Conservation (phyloP, 2,888 invertebrate species). For the Chrysomela aeneicollis region DNA sequence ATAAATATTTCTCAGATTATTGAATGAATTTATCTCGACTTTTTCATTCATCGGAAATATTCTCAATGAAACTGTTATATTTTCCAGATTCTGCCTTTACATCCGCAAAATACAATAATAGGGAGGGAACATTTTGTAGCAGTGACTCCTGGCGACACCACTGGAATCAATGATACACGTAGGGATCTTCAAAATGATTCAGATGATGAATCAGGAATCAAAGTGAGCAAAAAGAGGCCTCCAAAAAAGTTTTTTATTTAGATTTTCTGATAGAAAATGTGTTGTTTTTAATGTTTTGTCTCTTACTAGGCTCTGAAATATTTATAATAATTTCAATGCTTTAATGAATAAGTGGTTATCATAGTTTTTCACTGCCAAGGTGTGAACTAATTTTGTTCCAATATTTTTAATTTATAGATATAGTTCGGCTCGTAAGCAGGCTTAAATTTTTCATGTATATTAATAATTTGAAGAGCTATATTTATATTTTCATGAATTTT, state of each 20-base stretch:
- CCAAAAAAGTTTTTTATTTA: constrained; percentile 24
- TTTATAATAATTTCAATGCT: too few species aligned
- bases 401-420: too few species aligned
- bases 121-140: constrained; percentile 32
- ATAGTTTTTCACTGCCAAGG: too few species aligned
- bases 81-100: constrained; percentile 45
- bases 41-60: too few species aligned
- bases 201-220: constrained; percentile 31
- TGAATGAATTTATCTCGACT: too few species aligned
- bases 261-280: not conserved
- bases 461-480: too few species aligned
- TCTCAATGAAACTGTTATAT: not conserved
- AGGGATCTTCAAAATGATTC: constrained; percentile 21
- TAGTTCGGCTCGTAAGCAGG: too few species aligned
- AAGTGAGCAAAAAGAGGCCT: constrained; percentile 19
- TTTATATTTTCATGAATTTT: too few species aligned
- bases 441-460: too few species aligned
- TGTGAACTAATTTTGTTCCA: too few species aligned
- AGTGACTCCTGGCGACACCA: constrained; percentile 24
- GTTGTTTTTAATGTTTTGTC: not conserved
- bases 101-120: constrained; percentile 44
- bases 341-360: too few species aligned
- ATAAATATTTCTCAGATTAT: too few species aligned
- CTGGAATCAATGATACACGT: constrained; percentile 33
- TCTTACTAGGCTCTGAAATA: not conserved